Conservation (phyloP, 2,113 vertebrate species). For the Ramphastos sulfuratus region DNA sequence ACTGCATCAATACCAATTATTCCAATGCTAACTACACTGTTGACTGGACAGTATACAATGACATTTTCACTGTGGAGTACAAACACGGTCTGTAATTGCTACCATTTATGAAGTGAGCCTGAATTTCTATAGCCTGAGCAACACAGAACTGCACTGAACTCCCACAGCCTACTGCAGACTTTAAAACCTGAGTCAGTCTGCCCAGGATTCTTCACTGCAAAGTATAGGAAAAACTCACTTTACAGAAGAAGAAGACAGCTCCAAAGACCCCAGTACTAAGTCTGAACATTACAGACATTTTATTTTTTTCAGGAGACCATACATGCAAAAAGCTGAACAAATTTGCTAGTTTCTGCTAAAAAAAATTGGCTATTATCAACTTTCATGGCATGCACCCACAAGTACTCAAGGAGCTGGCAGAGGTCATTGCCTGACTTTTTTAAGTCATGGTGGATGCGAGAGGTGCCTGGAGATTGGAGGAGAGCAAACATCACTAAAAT, state of each 20-base stretch:
- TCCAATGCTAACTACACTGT: background rate
- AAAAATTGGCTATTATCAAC: background rate
- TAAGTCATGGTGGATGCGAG: no score
- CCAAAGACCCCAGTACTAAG: background rate
- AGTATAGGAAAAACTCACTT: background rate
- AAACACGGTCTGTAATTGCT: background rate
- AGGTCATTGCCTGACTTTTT: no score
- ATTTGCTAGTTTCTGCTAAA: background rate
- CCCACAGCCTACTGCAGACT: background rate
- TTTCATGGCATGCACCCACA: background rate
- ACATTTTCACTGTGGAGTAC: background rate
- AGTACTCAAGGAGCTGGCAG: no score
- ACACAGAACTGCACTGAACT: background rate
- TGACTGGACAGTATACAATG: background rate
- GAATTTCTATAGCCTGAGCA: background rate
- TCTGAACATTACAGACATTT: background rate
- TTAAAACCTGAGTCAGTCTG: background rate
- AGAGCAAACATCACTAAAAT: no score
- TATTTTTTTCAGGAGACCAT: background rate
- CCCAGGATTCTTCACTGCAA: background rate
- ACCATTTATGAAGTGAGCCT: background rate
- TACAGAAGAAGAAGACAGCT: background rate
- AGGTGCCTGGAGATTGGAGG: no score
- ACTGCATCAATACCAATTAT: background rate
- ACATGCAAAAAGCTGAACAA: background rate